These are phyloP conservation scores for Lypha dubia DNA, from an alignment of 2,888 invertebrate species.

Conservation along the genomic window DNA sequence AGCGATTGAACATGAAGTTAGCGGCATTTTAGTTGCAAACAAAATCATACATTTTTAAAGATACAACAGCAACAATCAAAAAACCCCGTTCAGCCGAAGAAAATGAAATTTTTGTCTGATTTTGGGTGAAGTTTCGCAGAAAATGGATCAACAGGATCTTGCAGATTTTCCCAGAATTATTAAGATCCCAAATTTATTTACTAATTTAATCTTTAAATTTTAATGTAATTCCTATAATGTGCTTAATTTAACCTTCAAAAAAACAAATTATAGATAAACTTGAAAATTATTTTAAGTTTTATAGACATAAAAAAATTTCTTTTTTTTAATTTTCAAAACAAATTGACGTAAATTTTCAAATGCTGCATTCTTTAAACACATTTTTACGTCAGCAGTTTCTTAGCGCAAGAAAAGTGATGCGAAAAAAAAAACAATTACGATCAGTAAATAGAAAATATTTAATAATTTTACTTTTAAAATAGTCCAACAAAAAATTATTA, in stretches of 20 bases:
- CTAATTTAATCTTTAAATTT: not conserved
- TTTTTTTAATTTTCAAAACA: conserved; percentile 1
- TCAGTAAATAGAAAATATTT: conserved; percentile 18
- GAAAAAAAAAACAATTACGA: conserved; percentile 12
- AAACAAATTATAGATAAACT: not conserved
- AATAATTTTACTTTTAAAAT: conserved; percentile 1
- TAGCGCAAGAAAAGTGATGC: not conserved
- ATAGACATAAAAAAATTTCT: not conserved
- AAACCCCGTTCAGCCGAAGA: no score
- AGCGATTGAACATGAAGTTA: no score
- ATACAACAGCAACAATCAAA: no score
- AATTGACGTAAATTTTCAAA: conserved; percentile 46
- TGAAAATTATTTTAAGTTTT: not conserved
- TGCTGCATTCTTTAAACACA: not conserved
- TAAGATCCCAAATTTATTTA: not conserved
- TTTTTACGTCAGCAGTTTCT: conserved; percentile 40
- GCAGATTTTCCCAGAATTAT: not conserved
- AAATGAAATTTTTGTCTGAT: no score
- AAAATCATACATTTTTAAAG: no score
- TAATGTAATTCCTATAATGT: not conserved
- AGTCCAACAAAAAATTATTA: not conserved
- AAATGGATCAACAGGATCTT: not conserved
- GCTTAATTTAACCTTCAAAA: conserved; percentile 22
- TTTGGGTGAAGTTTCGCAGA: no score
- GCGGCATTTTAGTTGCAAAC: no score